Evolutionary conservation across 1,140 invertebrate species (phyloP).

Genomic region (Tyrophagus putrescentiae): DNA sequence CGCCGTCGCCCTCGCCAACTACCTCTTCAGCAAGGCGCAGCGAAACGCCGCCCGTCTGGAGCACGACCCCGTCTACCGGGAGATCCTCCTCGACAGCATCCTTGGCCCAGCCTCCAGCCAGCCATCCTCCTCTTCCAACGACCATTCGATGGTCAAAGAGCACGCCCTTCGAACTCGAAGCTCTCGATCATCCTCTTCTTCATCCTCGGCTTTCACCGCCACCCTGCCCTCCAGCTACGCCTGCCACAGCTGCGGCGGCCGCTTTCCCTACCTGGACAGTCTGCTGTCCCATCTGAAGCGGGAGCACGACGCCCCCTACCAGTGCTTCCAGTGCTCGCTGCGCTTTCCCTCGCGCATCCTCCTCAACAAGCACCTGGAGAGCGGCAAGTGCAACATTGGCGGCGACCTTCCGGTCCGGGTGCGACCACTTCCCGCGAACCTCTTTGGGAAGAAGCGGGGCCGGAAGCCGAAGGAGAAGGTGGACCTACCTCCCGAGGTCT

Average conservation of each 20-base stretch:
- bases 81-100: not conserved
- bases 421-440: not conserved
- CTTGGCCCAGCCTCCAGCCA: too few species aligned
- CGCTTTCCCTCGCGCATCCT: not conserved
- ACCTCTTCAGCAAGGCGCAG: not conserved
- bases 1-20: too few species aligned
- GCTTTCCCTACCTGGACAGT: not conserved
- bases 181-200: not conserved
- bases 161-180: too few species aligned
- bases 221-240: not conserved
- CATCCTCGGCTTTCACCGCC: not conserved
- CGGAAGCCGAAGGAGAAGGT: not conserved
- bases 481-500: not conserved
- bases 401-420: not conserved
- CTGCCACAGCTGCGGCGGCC: not conserved
- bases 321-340: not conserved
- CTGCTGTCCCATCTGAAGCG: slow-evolving; percentile 2
- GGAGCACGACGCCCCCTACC: not conserved
- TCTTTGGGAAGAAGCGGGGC: not conserved
- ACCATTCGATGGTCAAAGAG: too few species aligned
- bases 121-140: too few species aligned
- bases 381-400: not conserved
- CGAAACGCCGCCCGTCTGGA: not conserved
- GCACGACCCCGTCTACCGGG: not conserved
- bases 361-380: not conserved